Base-by-base conservation (phyloP, 2,888 invertebrate genomes). In the Junonia oenone region DNA sequence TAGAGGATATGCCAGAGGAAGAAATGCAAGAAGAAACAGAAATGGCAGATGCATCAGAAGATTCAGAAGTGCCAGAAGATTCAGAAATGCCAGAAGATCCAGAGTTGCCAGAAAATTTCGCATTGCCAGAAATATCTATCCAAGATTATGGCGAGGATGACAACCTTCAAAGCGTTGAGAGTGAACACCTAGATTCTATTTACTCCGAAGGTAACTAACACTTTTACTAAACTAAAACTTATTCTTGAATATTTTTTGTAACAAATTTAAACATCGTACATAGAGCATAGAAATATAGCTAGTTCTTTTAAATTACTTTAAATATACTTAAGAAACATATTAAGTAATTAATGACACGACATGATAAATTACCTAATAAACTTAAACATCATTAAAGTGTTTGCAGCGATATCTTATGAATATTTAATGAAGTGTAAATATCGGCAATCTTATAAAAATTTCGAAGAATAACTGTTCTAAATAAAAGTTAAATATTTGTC, bases 151-250 rank as follows among this genome's bases (percentile, higher is more conserved):
- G 11, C 1, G 68, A 83, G 55, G 81, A 83, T 43, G 93, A 93
- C 66, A 90, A 90, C 40, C 76, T 94, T 69, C 93, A 94, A 75
- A 94, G 93, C 63, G 94, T 93, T 4, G 94, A 94, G 73, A 94
- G 94, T 43, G 94, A 94, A 71, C 93, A 93, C 69, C 92, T 94
- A 40, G 92, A 92, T 75, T 92, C 93, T 43, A 91, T 93, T 69
- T 92, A 92, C 66, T 83, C 85, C 60, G 90, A 91, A 79, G 89
- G 89, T n/a, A n/a, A n/a, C n/a, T 81, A 88, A 27, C 62, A 71
- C 70, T 45, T 14, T 17, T 27, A 17, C n/a, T n/a, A n/a, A n/a
- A n/a, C n/a, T n/a, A n/a, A n/a, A n/a, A n/a, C n/a, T n/a, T n/a
- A n/a, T n/a, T n/a, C n/a, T n/a, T n/a, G n/a, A n/a, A n/a, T n/a